These are phyloP conservation scores for Paramormyrops kingsleyae DNA, from an alignment of 2,113 vertebrate species.

Conservation along the genomic window DNA sequence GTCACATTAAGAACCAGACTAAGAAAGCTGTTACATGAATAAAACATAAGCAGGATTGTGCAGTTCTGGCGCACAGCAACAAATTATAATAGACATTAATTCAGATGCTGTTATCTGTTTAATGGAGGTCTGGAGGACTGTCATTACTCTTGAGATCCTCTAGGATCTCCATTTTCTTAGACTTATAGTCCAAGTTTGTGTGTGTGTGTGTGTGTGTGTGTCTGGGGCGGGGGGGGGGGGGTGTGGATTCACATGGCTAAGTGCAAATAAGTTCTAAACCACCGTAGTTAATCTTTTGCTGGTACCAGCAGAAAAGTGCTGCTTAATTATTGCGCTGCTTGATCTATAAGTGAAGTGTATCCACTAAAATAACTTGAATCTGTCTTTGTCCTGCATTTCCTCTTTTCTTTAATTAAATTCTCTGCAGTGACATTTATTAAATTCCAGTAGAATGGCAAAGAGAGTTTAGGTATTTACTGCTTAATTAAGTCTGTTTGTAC, in stretches of 20 bases:
- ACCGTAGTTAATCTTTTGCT: background rate
- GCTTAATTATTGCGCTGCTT: background rate
- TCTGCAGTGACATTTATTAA: background rate
- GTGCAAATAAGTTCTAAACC: background rate
- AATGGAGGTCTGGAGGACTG: background rate
- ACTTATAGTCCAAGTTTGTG: background rate
- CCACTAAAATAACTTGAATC: background rate
- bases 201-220: background rate
- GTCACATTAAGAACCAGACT: constrained; percentile 15
- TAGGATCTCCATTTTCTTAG: background rate
- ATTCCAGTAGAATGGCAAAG: background rate
- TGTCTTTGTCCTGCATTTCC: background rate
- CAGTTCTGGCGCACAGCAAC: constrained; percentile 5
- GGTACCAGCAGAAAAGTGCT: background rate
- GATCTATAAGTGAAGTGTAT: background rate
- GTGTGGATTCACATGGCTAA: background rate
- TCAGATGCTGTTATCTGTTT: background rate
- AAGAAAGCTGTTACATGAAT: constrained; percentile 20
- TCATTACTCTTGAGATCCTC: background rate
- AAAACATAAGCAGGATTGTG: constrained; percentile 5
- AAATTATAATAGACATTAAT: background rate
- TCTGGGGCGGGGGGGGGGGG: no score
- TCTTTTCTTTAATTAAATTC: background rate
- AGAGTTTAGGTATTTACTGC: background rate
- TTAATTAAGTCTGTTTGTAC: background rate